Base-by-base conservation (phyloP, 2,888 invertebrate genomes). In the Dusona sp. region DNA sequence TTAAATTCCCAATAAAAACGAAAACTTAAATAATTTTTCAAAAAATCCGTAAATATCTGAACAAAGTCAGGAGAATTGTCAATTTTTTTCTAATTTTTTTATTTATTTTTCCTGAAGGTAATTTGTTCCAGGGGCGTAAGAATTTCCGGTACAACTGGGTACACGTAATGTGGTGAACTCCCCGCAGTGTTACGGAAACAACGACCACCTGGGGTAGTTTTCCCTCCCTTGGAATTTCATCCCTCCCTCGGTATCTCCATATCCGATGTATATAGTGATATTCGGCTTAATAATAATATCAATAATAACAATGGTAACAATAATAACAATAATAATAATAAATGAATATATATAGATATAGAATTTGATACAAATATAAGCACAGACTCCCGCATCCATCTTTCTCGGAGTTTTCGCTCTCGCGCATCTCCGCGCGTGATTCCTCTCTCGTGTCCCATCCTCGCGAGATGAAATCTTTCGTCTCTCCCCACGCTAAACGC, bases 151-250 rank as follows among this genome's bases (percentile, higher is more conserved):
- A 92, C 90, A 91, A 90, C 91, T 89, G 89, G 89, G 87, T 90
- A 90, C 91, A 90, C 91, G 90, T 89, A 89, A 89, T 91, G 90
- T 90, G 90, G 88, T 72, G 91, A 90, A 93, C 92, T 92, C 92
- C 92, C 92, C 90, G 89, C 89, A 81, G 90, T 87, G 88, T 90
- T 89, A 38, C 70, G 89, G 89, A 89, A 90, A 89, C 91, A 75
- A 87, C 89, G 84, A 87, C 89, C 87, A 88, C 86, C 88, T 75
- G 85, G 72, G 85, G 83, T 83, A 72, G 75, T 75, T 79, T 79
- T 45, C 57, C 65, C 83, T 64, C 70, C 83, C 38, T 72, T 16
- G 45, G 25, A 61, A 68, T 25, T 25, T 51, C 48, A 29, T 61
- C 33, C 75, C 74, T 84, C 57, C 72, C 79, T 54, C 84, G 16